Percentiles rank a stretch among this genome's conserved stretches.
phyloP scores from a whole-genome alignment of 1,140 invertebrate species.

The Drosophila hydei region DNA sequence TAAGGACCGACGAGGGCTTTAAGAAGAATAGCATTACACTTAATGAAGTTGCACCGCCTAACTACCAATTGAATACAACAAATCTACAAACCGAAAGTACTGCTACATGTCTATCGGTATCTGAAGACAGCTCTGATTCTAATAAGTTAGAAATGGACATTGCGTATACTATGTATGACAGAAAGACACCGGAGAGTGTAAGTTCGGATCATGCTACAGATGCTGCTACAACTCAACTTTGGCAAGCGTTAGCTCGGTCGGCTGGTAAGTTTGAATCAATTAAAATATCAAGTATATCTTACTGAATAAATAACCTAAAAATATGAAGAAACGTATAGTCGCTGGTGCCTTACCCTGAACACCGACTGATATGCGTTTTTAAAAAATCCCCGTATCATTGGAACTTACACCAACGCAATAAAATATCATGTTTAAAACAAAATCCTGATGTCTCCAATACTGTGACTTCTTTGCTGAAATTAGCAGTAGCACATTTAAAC shows the following conservation, averaged over 20 bases:
- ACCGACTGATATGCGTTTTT: no score
- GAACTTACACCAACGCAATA: no score
- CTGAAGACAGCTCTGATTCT: slow-evolving; percentile 79
- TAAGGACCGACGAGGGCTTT: slow-evolving; percentile 49
- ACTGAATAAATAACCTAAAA: no score
- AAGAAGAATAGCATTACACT: slow-evolving; percentile 72
- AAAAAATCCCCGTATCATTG: no score
- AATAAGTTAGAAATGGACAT: slow-evolving; percentile 82
- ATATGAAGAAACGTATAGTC: no score
- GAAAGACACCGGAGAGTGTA: slow-evolving; percentile 85
- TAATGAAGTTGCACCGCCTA: slow-evolving; percentile 52
- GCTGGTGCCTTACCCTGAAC: no score
- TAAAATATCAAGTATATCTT: no score
- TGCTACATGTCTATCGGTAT: slow-evolving; percentile 50
- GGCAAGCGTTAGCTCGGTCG: slow-evolving; percentile 85
- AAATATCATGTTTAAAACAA: no score
- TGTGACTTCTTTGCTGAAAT: no score
- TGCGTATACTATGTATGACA: slow-evolving; percentile 64
- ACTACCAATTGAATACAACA: slow-evolving; percentile 50
- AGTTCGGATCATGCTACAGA: slow-evolving; percentile 85
- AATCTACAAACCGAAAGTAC: slow-evolving; percentile 49
- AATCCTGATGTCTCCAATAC: no score
- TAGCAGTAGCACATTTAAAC: no score
- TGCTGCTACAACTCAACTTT: slow-evolving; percentile 86
- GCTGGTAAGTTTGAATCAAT: slow-evolving; percentile 82